Evolutionary conservation across 2,113 vertebrate species (phyloP).

Genomic region (Oplegnathus fasciatus): DNA sequence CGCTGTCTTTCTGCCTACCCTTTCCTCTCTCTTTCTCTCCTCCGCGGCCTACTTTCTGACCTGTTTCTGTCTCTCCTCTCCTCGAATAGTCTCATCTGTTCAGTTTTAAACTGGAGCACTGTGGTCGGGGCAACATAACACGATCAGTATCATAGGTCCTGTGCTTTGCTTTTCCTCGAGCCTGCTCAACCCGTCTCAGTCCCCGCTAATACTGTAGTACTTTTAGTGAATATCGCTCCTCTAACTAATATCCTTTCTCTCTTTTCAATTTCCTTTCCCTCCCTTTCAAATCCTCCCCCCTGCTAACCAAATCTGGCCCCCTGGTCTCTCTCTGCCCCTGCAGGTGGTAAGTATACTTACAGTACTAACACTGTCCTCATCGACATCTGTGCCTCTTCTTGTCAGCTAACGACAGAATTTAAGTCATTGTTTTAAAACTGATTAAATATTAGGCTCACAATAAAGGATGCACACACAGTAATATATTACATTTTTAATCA

Average conservation of each 20-base stretch:
- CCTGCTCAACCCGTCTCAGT: conserved; percentile 10
- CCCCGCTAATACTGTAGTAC: conserved; percentile 16
- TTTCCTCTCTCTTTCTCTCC: conserved; percentile 26
- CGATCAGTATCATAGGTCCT: conserved; percentile 19
- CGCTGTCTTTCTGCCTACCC: not conserved
- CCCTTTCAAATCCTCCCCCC: conserved; percentile 63
- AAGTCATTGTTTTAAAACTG: not conserved
- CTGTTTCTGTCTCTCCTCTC: conserved; percentile 72
- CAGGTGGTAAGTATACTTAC: conserved; percentile 81
- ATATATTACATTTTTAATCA: not conserved
- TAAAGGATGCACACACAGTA: not conserved
- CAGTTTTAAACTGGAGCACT: conserved; percentile 61
- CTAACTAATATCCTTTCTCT: conserved; percentile 71
- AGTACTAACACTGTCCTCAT: conserved; percentile 35
- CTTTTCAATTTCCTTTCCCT: conserved; percentile 63
- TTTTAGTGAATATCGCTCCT: conserved; percentile 42
- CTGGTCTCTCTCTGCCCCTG: conserved; percentile 62
- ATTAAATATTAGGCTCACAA: not conserved
- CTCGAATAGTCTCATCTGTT: conserved; percentile 60
- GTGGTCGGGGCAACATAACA: conserved; percentile 40
- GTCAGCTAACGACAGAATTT: not conserved
- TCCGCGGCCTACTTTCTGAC: conserved; percentile 74
- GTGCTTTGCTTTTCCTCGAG: conserved; percentile 21
- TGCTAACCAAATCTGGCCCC: conserved; percentile 70
- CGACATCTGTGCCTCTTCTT: conserved; percentile 1